Evolutionary conservation across 2,888 invertebrate genomes (phyloP), one percentile per base, ranked within the genome.

Genomic region (Eristalis arbustorum): DNA sequence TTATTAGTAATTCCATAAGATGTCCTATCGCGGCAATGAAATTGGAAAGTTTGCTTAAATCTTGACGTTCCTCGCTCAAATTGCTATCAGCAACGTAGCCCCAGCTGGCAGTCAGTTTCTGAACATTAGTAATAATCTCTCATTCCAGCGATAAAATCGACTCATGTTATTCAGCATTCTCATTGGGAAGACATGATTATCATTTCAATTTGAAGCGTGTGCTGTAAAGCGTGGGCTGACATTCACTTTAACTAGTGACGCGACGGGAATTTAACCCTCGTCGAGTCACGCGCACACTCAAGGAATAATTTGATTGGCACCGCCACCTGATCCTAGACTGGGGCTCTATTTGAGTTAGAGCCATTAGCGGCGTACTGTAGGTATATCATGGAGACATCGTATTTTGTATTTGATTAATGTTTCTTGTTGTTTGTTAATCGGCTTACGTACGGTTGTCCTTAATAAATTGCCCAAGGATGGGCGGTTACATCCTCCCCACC

Each of bases 361-460:
- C 42, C 14, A n/a, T n/a, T 42, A 88, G 67, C 88, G 83, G 88
- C 83, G 76, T 83, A 64, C 62, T 73, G 59, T n/a, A 56, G 31
- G 1, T 59, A 59, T 25, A 11, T 66, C 68, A 59, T 42, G 14
- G 42, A n/a, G 14, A 42, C 42, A 5, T 13, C n/a, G 42, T 42
- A 13, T 42, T 42, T 5, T n/a, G 42, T 42, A 4, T 42, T 42
- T 42, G 42, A 42, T 42, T 67, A 37, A 31, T 34, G 49, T 10
- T 56, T 23, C 25, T n/a, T 18, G 68, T n/a, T 37, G 37, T 28
- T 59, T 66, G 37, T 68, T 56, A 57, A 59, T 42, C 68, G 61
- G 18, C 37, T 31, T 49, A n/a, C 14, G 42, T 42, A n/a, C 42
- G 42, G 1, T n/a, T 6, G 42, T n/a, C 1, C n/a, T n/a, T n/a